These are phyloP conservation scores for Gallinago paraguaiae DNA, from an alignment of 2,113 vertebrate genomes.

Conservation along the genomic window DNA sequence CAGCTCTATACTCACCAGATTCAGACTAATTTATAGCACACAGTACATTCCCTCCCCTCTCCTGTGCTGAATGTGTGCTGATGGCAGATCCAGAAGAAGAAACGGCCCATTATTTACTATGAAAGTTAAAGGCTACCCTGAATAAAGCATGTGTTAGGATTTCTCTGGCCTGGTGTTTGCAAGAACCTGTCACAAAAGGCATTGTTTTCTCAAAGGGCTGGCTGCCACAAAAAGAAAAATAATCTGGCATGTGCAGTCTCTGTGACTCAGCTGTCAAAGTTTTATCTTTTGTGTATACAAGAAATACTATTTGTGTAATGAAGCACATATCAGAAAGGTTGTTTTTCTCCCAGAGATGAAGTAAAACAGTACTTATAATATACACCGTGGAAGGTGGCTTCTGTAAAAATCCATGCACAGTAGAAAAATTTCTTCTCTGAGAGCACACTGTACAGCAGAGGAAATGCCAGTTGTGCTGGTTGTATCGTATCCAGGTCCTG, in stretches of 20 bases:
- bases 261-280: constrained; percentile 14
- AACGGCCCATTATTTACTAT: background rate
- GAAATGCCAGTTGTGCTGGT: background rate
- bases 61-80: background rate
- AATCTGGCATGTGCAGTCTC: background rate
- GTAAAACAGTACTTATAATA: background rate
- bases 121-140: background rate
- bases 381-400: background rate
- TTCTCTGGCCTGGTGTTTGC: background rate
- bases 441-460: background rate
- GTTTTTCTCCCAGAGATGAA: background rate
- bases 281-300: background rate
- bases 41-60: background rate
- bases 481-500: background rate
- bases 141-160: constrained; percentile 4
- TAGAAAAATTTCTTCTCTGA: background rate
- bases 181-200: constrained; percentile 6
- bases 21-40: background rate
- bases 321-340: background rate
- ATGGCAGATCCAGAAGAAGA: background rate
- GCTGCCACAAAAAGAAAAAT: background rate
- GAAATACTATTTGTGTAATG: constrained; percentile 7
- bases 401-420: background rate
- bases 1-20: background rate
- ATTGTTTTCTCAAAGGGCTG: constrained; percentile 1